A percentile compares a stretch with the other conserved stretches of the same genome.
Conservation (phyloP, 2,113 vertebrate species). For the Capreolus pygargus region DNA sequence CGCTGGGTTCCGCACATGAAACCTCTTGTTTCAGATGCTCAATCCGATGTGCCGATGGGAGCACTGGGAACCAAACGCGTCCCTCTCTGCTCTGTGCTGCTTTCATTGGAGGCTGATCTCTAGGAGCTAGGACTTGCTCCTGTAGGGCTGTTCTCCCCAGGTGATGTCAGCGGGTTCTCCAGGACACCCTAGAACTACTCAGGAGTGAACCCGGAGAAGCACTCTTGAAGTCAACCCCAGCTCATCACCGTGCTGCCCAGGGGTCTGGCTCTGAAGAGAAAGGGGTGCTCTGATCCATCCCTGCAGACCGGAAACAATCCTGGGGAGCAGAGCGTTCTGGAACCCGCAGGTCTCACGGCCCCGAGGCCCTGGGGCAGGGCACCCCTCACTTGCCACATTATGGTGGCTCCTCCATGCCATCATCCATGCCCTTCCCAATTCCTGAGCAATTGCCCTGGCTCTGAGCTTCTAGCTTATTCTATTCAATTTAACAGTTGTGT, state of each 20-base stretch:
- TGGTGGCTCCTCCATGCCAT: fast-evolving
- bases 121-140: background rate
- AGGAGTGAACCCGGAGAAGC: background rate
- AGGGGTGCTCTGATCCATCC: background rate
- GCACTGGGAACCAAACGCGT: background rate
- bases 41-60: fast-evolving
- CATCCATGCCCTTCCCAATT: background rate
- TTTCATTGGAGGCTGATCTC: background rate
- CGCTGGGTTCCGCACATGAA: background rate
- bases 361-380: background rate
- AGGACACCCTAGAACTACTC: background rate
- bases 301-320: background rate
- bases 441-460: background rate
- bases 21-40: background rate
- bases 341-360: background rate
- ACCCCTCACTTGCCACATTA: background rate
- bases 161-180: background rate
- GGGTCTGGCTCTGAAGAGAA: background rate
- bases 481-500: background rate
- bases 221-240: too few species aligned
- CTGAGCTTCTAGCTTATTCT: background rate
- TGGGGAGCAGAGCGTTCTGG: too few species aligned
- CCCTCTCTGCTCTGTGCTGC: background rate
- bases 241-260: background rate
- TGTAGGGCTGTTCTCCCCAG: background rate